phyloP scores from a whole-genome alignment of 2,888 invertebrate genomes.

The Tiliacea citrago region DNA sequence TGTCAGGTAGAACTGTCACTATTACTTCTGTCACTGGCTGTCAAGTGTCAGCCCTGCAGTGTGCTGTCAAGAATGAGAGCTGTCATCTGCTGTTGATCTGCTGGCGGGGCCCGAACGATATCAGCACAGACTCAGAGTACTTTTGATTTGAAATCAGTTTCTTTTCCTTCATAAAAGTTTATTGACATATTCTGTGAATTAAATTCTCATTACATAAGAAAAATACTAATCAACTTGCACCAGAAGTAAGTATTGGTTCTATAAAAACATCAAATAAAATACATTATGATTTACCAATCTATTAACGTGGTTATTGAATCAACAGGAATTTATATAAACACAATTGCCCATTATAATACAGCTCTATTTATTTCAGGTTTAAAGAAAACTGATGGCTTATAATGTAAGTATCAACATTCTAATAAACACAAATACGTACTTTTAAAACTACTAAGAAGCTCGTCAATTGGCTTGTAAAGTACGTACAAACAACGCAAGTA shows the following conservation, averaged over 20 bases:
- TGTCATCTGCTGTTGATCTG: neutral
- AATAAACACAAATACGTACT: neutral
- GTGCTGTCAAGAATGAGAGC: too few species aligned
- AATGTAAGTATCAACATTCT: constrained; percentile 71
- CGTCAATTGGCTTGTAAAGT: too few species aligned
- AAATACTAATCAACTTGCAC: neutral
- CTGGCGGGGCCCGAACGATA: neutral
- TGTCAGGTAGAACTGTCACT: neutral
- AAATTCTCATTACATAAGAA: neutral
- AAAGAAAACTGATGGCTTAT: constrained; percentile 67
- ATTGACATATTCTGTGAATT: constrained; percentile 8
- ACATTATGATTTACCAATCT: neutral
- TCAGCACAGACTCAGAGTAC: neutral
- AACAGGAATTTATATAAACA: neutral
- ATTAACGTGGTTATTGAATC: neutral
- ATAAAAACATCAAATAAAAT: neutral
- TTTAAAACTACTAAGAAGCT: too few species aligned
- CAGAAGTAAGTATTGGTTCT: constrained; percentile 29
- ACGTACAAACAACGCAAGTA: too few species aligned
- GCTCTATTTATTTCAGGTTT: constrained; percentile 51
- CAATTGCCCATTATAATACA: neutral
- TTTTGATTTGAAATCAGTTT: neutral
- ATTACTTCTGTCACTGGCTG: neutral
- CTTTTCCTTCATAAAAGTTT: neutral
- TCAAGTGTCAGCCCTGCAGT: too few species aligned